A percentile compares a stretch with the other conserved stretches of the same genome.
Conservation (phyloP, 2,888 invertebrate species). For the Nymphalis urticae region DNA sequence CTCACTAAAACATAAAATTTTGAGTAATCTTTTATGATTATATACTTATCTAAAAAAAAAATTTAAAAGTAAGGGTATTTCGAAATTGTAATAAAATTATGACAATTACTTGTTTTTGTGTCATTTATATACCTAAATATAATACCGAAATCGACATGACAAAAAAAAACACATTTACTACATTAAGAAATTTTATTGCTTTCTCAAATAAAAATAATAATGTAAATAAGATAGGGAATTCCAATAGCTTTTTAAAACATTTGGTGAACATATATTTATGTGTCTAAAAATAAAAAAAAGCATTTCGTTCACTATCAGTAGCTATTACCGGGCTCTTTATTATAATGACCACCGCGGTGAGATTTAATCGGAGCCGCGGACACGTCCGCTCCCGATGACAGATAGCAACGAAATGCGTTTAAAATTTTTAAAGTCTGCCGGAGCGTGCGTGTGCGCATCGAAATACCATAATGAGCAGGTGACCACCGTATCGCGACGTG, state of each 20-base stretch:
- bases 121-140: no score
- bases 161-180: no score
- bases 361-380: slow-evolving; percentile 64
- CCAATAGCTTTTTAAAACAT: background rate
- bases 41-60: no score
- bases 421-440: slow-evolving; percentile 62
- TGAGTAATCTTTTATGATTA: no score
- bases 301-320: slow-evolving; percentile 29
- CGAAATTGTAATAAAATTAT: no score
- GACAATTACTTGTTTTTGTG: no score
- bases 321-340: slow-evolving; percentile 65
- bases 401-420: slow-evolving; percentile 72
- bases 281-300: slow-evolving; percentile 27
- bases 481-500: slow-evolving; percentile 58
- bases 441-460: slow-evolving; percentile 49
- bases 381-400: slow-evolving; percentile 71
- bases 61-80: no score
- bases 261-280: slow-evolving; percentile 6
- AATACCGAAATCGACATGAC: no score
- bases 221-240: background rate
- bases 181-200: no score
- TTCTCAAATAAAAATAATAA: no score
- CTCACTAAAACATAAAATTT: background rate
- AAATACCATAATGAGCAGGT: slow-evolving; percentile 72
- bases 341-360: slow-evolving; percentile 69